A percentile compares a stretch with the other conserved stretches of the same genome.
Evolutionary conservation across 2,797 vertebrate genomes (phyloP).

Genomic region (Poecilia picta): DNA sequence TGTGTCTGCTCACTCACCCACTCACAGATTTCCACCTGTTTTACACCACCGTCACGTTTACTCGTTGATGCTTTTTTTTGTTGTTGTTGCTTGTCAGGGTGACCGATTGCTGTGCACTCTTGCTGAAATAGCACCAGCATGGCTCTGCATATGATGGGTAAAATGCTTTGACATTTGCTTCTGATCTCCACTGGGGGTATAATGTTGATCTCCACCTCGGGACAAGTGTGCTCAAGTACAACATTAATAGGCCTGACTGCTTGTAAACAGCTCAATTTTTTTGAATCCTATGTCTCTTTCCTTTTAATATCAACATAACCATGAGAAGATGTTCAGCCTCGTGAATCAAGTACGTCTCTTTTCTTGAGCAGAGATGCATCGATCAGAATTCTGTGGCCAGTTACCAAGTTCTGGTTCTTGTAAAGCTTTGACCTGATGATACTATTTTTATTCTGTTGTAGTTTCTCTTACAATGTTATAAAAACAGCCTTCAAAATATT

Average conservation of each 20-base stretch:
- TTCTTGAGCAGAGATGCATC: not conserved
- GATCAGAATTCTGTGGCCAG: not conserved
- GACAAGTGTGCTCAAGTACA: conserved; percentile 46
- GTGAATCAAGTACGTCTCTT: conserved; percentile 22
- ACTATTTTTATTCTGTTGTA: not conserved
- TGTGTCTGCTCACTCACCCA: conserved; percentile 10
- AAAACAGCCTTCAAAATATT: not conserved
- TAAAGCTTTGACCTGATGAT: not conserved
- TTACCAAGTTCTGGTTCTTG: not conserved
- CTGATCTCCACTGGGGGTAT: conserved; percentile 69
- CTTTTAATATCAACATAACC: conserved; percentile 35
- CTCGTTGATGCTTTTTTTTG: conserved; percentile 28
- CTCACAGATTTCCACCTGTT: conserved; percentile 27
- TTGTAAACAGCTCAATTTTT: conserved; percentile 35
- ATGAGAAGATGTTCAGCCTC: conserved; percentile 40
- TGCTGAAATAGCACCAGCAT: conserved; percentile 66
- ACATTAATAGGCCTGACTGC: conserved; percentile 46
- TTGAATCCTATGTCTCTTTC: conserved; percentile 7
- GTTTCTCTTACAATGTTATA: not conserved
- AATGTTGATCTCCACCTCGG: conserved; percentile 68
- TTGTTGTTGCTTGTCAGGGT: conserved; percentile 13
- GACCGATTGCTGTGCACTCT: conserved; percentile 44
- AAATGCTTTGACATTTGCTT: conserved; percentile 80
- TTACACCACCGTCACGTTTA: conserved; percentile 48
- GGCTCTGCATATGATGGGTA: conserved; percentile 70